Percentiles rank a stretch among this genome's conserved stretches.
phyloP scores from a whole-genome alignment of 2,113 vertebrate species.

The Sialia sialis region DNA sequence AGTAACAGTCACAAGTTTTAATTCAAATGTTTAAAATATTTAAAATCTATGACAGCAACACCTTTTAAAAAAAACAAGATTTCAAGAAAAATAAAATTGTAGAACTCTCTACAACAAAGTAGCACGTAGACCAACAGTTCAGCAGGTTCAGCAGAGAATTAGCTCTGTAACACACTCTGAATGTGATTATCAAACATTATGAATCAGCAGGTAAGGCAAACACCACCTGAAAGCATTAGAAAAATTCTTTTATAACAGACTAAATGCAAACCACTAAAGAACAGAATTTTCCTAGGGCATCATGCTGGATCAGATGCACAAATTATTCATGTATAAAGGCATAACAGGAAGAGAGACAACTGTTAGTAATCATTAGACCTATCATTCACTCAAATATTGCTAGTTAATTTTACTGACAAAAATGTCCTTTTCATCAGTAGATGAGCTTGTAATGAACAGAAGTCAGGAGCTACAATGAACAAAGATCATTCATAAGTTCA shows the following conservation, averaged over 20 bases:
- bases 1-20: background rate
- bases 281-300: background rate
- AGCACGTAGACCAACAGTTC: background rate
- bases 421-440: background rate
- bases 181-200: background rate
- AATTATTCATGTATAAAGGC: background rate
- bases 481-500: background rate
- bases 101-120: background rate
- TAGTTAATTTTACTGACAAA: background rate
- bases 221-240: background rate
- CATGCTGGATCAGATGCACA: background rate
- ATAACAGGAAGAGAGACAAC: background rate
- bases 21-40: background rate
- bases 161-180: background rate
- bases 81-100: background rate
- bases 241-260: background rate
- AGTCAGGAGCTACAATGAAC: background rate
- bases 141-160: background rate
- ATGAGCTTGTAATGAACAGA: background rate
- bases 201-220: background rate
- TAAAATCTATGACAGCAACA: background rate
- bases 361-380: background rate
- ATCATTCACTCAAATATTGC: background rate
- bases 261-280: background rate
- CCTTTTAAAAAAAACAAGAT: background rate